Evolutionary conservation across 2,113 vertebrate species (phyloP).

Genomic region (Myiopsitta monachus): DNA sequence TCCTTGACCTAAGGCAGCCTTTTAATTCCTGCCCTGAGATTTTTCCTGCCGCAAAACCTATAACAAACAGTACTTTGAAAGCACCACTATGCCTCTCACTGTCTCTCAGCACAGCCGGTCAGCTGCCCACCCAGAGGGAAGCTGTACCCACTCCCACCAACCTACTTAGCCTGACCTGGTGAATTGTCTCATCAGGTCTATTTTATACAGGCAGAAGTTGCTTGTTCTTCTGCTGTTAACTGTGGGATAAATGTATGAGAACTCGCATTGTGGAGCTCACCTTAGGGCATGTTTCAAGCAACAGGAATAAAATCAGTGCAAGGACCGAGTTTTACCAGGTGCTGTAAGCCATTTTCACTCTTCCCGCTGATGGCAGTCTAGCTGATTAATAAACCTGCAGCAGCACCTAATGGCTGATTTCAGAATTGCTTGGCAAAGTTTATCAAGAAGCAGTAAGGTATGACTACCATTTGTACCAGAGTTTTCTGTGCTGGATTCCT

Average conservation of each 20-base stretch:
- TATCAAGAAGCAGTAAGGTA: background rate
- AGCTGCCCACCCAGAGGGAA: background rate
- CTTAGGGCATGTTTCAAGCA: background rate
- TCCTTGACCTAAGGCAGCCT: background rate
- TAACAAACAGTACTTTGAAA: background rate
- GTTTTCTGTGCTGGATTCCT: background rate
- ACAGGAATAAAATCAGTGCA: background rate
- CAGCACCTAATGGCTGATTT: conserved; percentile 62
- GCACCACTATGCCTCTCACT: background rate
- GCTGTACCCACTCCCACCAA: background rate
- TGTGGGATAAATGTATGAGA: background rate
- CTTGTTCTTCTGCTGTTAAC: background rate
- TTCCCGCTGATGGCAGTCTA: background rate
- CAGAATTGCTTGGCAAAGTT: conserved; percentile 7
- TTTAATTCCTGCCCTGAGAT: background rate
- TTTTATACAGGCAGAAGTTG: background rate
- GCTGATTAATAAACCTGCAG: conserved; percentile 36
- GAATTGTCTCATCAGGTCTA: background rate
- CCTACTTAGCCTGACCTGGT: background rate
- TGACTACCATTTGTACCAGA: background rate
- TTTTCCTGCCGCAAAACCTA: background rate
- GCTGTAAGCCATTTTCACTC: background rate
- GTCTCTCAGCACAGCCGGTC: background rate
- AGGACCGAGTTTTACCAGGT: background rate
- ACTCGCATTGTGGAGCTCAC: background rate